Percentiles rank a stretch among this genome's conserved stretches.
Evolutionary conservation across 2,888 invertebrate species (phyloP).

Genomic region (Drosophila pegasa): DNA sequence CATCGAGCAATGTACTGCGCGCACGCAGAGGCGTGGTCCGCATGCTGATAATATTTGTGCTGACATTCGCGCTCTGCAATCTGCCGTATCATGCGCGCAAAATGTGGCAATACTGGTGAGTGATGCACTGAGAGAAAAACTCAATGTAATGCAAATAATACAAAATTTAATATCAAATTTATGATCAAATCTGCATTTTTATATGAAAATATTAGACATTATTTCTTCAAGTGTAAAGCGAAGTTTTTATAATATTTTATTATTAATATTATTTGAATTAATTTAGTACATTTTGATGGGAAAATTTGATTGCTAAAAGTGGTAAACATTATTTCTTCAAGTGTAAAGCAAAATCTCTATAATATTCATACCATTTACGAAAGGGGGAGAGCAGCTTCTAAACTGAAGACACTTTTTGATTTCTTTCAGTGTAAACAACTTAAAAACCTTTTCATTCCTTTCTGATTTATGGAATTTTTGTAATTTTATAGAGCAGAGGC

Average conservation of each 20-base stretch:
- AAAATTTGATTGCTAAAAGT: too few species aligned
- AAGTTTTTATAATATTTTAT: not conserved
- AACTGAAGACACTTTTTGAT: too few species aligned
- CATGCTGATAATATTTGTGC: slow-evolving; percentile 94
- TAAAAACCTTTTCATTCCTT: too few species aligned
- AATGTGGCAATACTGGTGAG: slow-evolving; percentile 93
- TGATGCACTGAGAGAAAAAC: slow-evolving; percentile 25
- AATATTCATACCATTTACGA: too few species aligned
- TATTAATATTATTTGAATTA: too few species aligned
- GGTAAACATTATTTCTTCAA: not conserved
- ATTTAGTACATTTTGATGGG: not conserved
- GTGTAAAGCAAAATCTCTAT: not conserved
- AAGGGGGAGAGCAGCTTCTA: too few species aligned
- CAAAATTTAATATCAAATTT: too few species aligned
- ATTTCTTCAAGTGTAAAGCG: not conserved
- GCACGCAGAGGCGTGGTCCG: slow-evolving; percentile 94
- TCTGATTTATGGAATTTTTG: too few species aligned
- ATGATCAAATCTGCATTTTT: too few species aligned
- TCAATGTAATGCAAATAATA: not conserved
- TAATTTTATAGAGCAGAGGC: too few species aligned
- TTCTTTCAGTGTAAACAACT: too few species aligned
- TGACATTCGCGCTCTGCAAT: slow-evolving; percentile 95
- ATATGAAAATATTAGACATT: not conserved
- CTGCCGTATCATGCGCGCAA: slow-evolving; percentile 95
- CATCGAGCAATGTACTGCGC: slow-evolving; percentile 91